Conservation (phyloP, 2,113 vertebrate species). For the Cephalopterus ornatus region DNA sequence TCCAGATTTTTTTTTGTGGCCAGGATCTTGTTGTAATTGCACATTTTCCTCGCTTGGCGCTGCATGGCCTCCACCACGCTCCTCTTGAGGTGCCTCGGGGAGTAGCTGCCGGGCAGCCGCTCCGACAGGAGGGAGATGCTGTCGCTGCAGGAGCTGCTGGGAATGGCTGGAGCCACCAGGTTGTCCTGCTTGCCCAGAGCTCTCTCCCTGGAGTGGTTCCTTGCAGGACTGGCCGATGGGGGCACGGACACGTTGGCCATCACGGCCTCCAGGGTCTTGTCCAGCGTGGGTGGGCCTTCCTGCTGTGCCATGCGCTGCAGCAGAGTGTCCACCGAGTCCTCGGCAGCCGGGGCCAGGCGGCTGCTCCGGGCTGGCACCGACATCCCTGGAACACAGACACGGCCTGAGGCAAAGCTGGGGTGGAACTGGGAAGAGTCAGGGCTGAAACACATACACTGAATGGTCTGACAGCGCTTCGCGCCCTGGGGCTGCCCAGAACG, state of each 20-base stretch:
- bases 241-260: constrained; percentile 52
- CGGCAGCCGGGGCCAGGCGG: constrained; percentile 43
- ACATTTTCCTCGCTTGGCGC: constrained; percentile 81
- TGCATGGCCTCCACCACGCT: constrained; percentile 80
- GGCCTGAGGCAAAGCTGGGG: background rate
- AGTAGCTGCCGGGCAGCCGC: constrained; percentile 33
- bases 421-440: too few species aligned
- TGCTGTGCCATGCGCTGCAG: constrained; percentile 74
- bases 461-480: background rate
- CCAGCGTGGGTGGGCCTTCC: constrained; percentile 59
- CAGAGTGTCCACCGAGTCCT: constrained; percentile 70
- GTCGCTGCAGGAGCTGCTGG: constrained; percentile 10
- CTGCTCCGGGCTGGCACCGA: constrained; percentile 37
- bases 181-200: constrained; percentile 60
- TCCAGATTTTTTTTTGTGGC: constrained; percentile 84
- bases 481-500: accelerated
- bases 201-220: constrained; percentile 65
- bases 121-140: constrained; percentile 56
- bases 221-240: constrained; percentile 61
- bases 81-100: constrained; percentile 73
- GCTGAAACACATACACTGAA: background rate
- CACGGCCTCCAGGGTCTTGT: constrained; percentile 68
- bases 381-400: constrained; percentile 41
- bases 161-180: background rate
- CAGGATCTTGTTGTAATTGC: constrained; percentile 81